phyloP scores from a whole-genome alignment of 2,113 vertebrate species.

The Phyllostomus hastatus region DNA sequence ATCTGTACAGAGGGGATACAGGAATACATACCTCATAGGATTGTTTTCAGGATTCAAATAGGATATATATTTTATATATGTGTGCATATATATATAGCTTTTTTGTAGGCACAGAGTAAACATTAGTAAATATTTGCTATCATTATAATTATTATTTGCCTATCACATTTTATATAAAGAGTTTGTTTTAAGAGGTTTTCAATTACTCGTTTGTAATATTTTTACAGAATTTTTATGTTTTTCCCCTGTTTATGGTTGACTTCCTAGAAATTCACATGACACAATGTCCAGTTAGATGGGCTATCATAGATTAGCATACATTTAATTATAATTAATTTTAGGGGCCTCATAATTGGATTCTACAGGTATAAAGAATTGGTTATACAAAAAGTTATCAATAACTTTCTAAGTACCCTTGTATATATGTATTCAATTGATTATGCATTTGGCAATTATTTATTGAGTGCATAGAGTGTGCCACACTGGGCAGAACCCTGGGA shows the following conservation, averaged over 20 bases:
- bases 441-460: neutral
- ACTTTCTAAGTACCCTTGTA: neutral
- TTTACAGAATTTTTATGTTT: neutral
- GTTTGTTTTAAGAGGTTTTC: neutral
- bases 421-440: neutral
- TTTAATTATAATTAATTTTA: neutral
- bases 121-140: neutral
- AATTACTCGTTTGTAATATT: neutral
- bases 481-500: neutral
- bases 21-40: too few relatives aligned
- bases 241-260: neutral
- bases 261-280: neutral
- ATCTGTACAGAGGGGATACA: too few relatives aligned
- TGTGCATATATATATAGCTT: neutral
- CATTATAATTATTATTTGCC: neutral
- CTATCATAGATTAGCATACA: neutral
- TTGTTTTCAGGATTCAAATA: too few relatives aligned
- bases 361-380: neutral
- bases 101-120: neutral
- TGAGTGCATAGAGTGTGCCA: neutral
- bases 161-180: neutral
- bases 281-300: neutral
- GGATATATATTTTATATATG: too few relatives aligned
- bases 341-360: neutral
- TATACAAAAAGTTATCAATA: neutral